Conservation (phyloP, 1,140 invertebrate species). For the Dicyema japonicum region DNA sequence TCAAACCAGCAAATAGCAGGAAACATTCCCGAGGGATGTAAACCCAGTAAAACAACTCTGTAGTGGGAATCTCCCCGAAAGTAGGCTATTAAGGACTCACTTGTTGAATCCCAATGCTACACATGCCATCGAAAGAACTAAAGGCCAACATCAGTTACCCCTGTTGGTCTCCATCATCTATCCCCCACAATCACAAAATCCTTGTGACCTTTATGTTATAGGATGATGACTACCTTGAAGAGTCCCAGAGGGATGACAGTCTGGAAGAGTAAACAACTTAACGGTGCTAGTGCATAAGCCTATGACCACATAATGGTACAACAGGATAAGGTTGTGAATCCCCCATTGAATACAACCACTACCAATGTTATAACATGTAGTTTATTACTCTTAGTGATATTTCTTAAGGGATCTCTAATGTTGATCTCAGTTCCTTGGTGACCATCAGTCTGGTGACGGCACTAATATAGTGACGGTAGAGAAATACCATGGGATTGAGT, state of each 20-base stretch:
- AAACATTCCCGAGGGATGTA: slow-evolving; percentile 76
- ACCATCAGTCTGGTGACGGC: neutral
- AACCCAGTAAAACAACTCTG: slow-evolving; percentile 49
- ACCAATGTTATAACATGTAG: slow-evolving; percentile 31
- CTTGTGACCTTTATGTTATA: slow-evolving; percentile 47
- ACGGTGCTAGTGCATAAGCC: slow-evolving; percentile 68
- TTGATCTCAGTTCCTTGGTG: slow-evolving; percentile 1
- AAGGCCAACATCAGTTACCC: no score
- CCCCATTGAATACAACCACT: slow-evolving; percentile 61
- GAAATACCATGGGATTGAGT: slow-evolving; percentile 18
- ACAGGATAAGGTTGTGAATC: slow-evolving; percentile 56
- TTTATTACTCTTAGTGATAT: slow-evolving; percentile 13
- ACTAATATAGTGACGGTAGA: neutral
- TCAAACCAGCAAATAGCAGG: slow-evolving; percentile 51
- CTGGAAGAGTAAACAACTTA: slow-evolving; percentile 63
- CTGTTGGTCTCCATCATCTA: no score
- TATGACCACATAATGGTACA: slow-evolving; percentile 47
- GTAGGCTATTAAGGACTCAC: slow-evolving; percentile 53
- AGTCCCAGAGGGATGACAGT: slow-evolving; percentile 37
- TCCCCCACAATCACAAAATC: slow-evolving; percentile 50
- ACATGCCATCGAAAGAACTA: slow-evolving; percentile 63
- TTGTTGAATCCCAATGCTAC: slow-evolving; percentile 58
- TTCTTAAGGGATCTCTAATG: slow-evolving; percentile 15
- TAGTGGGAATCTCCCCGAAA: slow-evolving; percentile 43
- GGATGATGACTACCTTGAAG: slow-evolving; percentile 52